These are phyloP conservation scores for Acanthiza pusilla DNA, from an alignment of 2,797 vertebrate genomes.

Conservation along the genomic window DNA sequence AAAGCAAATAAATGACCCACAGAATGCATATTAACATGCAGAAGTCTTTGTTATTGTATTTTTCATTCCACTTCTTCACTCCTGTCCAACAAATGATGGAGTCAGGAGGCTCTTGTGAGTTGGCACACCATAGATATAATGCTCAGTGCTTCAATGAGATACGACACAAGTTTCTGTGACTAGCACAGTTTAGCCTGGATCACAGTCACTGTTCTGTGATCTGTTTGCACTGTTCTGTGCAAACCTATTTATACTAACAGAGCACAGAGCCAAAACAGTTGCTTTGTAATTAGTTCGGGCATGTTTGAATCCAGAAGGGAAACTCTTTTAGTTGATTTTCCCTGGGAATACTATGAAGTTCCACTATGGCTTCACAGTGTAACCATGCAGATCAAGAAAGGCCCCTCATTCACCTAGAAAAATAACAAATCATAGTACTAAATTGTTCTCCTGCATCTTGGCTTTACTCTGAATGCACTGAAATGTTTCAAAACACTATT, in stretches of 20 bases:
- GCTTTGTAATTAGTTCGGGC: slow-evolving; percentile 68
- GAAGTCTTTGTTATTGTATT: neutral
- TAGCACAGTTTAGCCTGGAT: neutral
- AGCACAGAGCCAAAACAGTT: slow-evolving; percentile 57
- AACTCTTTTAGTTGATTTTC: slow-evolving; percentile 51
- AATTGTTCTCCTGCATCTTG: neutral
- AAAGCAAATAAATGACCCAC: neutral
- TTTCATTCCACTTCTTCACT: neutral
- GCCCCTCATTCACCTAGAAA: neutral
- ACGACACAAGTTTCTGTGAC: neutral
- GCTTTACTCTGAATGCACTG: neutral
- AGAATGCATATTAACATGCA: neutral
- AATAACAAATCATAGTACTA: neutral
- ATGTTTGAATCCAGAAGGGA: slow-evolving; percentile 60
- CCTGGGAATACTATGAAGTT: slow-evolving; percentile 37
- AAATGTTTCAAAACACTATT: neutral
- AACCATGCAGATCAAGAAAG: neutral
- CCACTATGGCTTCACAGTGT: slow-evolving; percentile 5
- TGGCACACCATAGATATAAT: accelerated
- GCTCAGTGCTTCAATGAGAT: neutral
- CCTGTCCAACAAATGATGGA: neutral
- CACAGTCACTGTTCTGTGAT: neutral
- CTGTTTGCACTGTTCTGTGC: slow-evolving; percentile 1
- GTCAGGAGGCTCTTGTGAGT: neutral
- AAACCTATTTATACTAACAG: neutral